phyloP scores from a whole-genome alignment of 2,888 invertebrate genomes.

The Heteromyza rotundicornis region DNA sequence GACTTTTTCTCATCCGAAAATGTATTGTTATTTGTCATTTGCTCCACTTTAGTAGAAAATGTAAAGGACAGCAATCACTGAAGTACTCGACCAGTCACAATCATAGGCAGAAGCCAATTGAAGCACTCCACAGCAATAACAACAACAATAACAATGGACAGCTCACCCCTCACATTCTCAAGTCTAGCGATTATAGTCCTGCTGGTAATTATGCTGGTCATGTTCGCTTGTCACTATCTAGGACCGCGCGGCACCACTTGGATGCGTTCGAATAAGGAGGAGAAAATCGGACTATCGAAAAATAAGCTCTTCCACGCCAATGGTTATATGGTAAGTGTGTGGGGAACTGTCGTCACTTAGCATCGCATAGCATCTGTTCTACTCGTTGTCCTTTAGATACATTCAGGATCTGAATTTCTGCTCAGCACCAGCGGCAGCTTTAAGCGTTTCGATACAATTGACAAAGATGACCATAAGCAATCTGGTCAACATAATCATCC shows the following conservation, averaged over 20 bases:
- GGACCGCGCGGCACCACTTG: slow-evolving; percentile 59
- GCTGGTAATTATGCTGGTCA: slow-evolving; percentile 52
- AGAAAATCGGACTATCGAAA: slow-evolving; percentile 62
- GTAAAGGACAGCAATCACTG: too few relatives aligned
- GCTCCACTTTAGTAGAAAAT: too few relatives aligned
- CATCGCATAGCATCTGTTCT: neutral
- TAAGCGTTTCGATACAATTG: slow-evolving; percentile 71
- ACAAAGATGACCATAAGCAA: slow-evolving; percentile 63
- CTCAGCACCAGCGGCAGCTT: slow-evolving; percentile 70
- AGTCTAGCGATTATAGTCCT: slow-evolving; percentile 54
- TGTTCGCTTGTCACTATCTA: slow-evolving; percentile 58
- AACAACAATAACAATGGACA: slow-evolving; percentile 43
- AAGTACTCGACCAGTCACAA: too few relatives aligned
- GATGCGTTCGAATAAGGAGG: slow-evolving; percentile 61
- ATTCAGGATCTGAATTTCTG: slow-evolving; percentile 70
- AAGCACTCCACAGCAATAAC: too few relatives aligned
- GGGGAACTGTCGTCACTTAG: neutral
- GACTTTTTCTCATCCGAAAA: too few relatives aligned
- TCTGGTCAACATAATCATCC: slow-evolving; percentile 43
- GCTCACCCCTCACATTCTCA: slow-evolving; percentile 49
- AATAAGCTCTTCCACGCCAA: slow-evolving; percentile 69
- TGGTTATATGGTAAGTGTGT: slow-evolving; percentile 69
- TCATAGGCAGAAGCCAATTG: too few relatives aligned
- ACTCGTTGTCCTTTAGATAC: slow-evolving; percentile 62
- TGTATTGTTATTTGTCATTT: too few relatives aligned